Evolutionary conservation across 2,113 vertebrate species (phyloP), one percentile per base, ranked within the genome.

Genomic region (Halichoeres trimaculatus): DNA sequence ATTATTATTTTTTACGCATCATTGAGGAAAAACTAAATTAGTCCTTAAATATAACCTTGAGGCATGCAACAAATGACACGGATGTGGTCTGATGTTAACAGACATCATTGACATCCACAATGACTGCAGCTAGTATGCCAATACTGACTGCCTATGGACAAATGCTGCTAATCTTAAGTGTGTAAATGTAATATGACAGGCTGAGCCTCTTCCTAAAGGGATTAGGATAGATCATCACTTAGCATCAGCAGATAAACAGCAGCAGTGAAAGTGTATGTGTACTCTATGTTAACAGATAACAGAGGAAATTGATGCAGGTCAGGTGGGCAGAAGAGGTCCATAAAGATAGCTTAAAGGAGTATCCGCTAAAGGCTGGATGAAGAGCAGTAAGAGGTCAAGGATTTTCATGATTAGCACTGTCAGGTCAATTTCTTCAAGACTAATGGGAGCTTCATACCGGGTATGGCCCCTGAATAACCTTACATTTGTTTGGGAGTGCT

Each of bases 371-470:
- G 50, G 69, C 1, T 23, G 66, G 19, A 62, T 22, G n/a, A 30
- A 41, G 48, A 19, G 40, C 38, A 43, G 22, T 62, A 55, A 74
- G 71, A 71, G 63, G 71, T 73, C 63, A 77, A 64, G 67, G 57
- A 36, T 55, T 62, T 73, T 43, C 60, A 56, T 55, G 16, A 71
- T 60, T 64, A 67, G 38, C 23, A 8, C n/a, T 41, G 69, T 67
- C 62, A 36, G 50, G 41, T 56, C 51, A 68, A 52, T 47, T 47
- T 63, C 67, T 65, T 65, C 36, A 52, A 61, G 58, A 11, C 30
- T 26, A 20, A 11, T 41, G 67, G 58, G 50, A 58, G 48, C 48
- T 85, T 78, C 52, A 56, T 50, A 55, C 57, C 34, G 56, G 34
- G 57, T 41, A n/a, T 24, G 38, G 63, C 50, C 68, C 41, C 2